Base-by-base conservation (phyloP, 2,797 vertebrate genomes). In the Trematomus bernacchii region DNA sequence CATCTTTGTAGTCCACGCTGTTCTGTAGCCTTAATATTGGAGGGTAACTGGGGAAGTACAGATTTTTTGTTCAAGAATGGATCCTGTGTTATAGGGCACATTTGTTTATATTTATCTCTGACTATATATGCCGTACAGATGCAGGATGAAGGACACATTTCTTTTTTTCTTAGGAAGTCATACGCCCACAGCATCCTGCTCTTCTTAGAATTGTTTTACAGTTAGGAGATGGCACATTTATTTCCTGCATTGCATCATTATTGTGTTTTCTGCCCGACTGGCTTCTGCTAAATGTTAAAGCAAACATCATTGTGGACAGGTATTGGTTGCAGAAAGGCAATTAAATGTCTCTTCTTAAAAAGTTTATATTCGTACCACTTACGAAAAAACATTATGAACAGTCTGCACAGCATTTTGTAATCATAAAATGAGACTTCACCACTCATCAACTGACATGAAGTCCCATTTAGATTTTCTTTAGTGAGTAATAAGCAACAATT, bases 401-500 rank as follows among this genome's bases (percentile, higher is more conserved):
- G 12, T 12, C 43, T 27, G 23, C 62, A 66, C 52, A 54, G 59
- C 14, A 57, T 71, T 7, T 37, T 7, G 1, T 37, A 47, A 52
- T 44, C 33, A 30, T 58, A 12, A 65, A 65, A 58, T 43, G 21
- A 50, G 44, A 57, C 43, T 84, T 89, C 55, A 44, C 16, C 54
- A 11, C 52, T 67, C 65, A 66, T 76, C 59, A 44, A 52, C 46
- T 23, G 46, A 12, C 61, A 64, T 58, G 84, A 82, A 74, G 59
- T 53, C 43, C 62, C 54, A 77, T 88, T 89, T 87, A 65, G 48
- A 85, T 87, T 69, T 51, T 69, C 72, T 73, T 64, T 3, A 27
- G 27, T 57, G 83, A 84, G 48, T 59, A 79, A 83, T 90, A 68
- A 80, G 77, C 51, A 77, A 85, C n/a, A 73, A 60, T 80, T 63